Evolutionary conservation across 2,888 invertebrate species (phyloP).

Genomic region (Trimorus sp.): DNA sequence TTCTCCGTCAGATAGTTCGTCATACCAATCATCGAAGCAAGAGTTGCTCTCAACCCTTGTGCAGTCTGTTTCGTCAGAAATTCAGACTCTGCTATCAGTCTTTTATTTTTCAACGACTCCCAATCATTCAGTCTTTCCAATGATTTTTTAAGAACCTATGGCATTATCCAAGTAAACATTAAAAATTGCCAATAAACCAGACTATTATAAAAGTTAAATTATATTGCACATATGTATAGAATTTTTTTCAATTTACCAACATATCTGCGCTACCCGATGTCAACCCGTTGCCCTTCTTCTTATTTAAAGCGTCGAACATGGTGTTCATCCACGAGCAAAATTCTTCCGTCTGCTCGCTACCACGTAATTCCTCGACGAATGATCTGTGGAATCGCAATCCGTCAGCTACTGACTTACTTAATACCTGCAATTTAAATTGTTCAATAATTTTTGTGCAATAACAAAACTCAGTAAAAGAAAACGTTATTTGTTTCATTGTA

Average conservation of each 20-base stretch:
- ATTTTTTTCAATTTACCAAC: not conserved
- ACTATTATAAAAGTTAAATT: too few relatives aligned
- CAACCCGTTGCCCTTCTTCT: not conserved
- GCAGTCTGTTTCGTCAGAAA: constrained; percentile 2
- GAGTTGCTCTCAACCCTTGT: constrained; percentile 1
- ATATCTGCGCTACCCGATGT: not conserved
- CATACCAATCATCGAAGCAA: constrained; percentile 3
- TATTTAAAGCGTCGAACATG: constrained; percentile 1
- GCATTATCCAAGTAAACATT: not conserved
- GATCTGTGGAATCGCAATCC: not conserved
- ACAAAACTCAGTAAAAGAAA: not conserved
- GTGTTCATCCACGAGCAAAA: not conserved
- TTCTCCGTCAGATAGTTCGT: not conserved
- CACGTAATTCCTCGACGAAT: constrained; percentile 21
- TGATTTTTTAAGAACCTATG: constrained; percentile 3
- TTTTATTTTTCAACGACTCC: not conserved
- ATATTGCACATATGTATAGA: not conserved
- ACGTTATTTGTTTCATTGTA: not conserved
- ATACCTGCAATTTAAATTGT: not conserved
- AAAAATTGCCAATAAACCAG: too few relatives aligned
- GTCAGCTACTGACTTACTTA: not conserved
- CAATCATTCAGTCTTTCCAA: constrained; percentile 4
- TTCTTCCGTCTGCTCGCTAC: not conserved
- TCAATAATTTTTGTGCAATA: not conserved
- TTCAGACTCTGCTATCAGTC: not conserved